Conservation (phyloP, 2,797 vertebrate species). For the Delichon dasypus region DNA sequence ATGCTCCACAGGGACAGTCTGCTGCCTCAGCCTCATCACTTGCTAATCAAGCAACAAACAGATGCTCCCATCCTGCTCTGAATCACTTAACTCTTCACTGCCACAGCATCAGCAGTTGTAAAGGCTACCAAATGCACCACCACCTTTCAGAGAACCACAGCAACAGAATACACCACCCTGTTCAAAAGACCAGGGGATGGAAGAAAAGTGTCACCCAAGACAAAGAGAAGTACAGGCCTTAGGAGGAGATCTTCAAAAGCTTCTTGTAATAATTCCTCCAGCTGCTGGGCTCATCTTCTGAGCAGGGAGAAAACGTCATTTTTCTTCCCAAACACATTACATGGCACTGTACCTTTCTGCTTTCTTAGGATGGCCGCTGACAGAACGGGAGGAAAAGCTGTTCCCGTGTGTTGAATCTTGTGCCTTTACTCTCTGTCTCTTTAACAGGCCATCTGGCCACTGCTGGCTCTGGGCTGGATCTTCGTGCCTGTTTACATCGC, state of each 20-base stretch:
- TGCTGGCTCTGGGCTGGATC: slow-evolving; percentile 92
- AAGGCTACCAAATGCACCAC: not conserved
- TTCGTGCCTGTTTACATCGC: slow-evolving; percentile 93
- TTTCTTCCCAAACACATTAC: not conserved
- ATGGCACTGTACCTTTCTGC: not conserved
- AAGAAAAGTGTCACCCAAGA: not conserved
- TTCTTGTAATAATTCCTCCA: not conserved
- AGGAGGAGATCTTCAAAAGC: not conserved
- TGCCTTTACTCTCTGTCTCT: not conserved
- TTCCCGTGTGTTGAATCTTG: not conserved
- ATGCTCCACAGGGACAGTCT: slow-evolving; percentile 38
- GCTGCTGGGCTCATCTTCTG: not conserved
- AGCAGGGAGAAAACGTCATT: not conserved
- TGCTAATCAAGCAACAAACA: slow-evolving; percentile 65
- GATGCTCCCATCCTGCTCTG: slow-evolving; percentile 48
- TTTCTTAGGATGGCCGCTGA: not conserved
- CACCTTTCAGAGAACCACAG: not conserved
- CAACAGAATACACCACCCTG: not conserved
- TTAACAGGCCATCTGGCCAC: slow-evolving; percentile 87
- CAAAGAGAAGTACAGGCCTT: not conserved
- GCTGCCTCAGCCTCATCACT: slow-evolving; percentile 60
- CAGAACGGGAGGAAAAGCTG: not conserved
- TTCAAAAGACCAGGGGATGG: not conserved
- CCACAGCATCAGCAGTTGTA: not conserved
- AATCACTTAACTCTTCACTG: slow-evolving; percentile 46